Conservation (phyloP, 2,113 vertebrate species). For the Felis chaus region DNA sequence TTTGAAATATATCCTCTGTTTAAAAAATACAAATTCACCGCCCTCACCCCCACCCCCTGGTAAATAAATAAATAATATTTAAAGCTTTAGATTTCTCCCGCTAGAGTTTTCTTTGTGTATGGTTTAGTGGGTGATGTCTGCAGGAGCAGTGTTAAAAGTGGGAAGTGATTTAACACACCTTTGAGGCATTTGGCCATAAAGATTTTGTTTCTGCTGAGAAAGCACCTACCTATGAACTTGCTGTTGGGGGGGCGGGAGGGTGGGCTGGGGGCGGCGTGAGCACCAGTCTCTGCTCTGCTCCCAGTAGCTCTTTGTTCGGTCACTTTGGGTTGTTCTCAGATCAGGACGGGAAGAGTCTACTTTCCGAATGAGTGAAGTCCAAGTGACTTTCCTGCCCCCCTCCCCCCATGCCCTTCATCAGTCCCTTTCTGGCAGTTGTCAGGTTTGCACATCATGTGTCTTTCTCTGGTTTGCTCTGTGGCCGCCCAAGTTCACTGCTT, state of each 20-base stretch:
- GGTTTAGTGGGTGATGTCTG: constrained; percentile 25
- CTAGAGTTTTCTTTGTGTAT: neutral
- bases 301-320: constrained; percentile 82
- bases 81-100: neutral
- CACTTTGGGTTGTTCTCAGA: constrained; percentile 82
- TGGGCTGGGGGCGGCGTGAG: constrained; percentile 31
- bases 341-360: constrained; percentile 82
- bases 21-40: constrained; percentile 37
- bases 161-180: constrained; percentile 60
- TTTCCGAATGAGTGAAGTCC: constrained; percentile 81
- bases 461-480: neutral
- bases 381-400: constrained; percentile 65
- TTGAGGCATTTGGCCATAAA: constrained; percentile 70
- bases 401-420: neutral
- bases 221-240: constrained; percentile 33
- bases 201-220: constrained; percentile 61
- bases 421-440: constrained; percentile 48
- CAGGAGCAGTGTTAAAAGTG: constrained; percentile 15
- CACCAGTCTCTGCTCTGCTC: constrained; percentile 74
- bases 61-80: constrained; percentile 27
- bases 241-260: neutral
- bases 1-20: neutral
- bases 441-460: neutral
- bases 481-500: neutral
- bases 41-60: neutral